Evolutionary conservation across 2,797 vertebrate genomes (phyloP).

Genomic region (Cirrhinus molitorella): DNA sequence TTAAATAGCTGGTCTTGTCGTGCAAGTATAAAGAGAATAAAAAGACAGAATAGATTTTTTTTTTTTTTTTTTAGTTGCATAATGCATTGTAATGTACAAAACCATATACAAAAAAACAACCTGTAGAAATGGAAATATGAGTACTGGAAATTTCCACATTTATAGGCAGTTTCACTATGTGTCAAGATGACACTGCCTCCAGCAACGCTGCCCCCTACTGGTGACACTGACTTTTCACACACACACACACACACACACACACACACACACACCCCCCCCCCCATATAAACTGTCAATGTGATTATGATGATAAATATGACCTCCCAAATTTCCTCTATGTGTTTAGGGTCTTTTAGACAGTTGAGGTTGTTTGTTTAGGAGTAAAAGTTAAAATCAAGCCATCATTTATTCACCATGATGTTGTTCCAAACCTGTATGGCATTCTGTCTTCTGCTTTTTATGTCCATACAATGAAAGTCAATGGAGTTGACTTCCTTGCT

Average conservation of each 20-base stretch:
- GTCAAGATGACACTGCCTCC: conserved; percentile 20
- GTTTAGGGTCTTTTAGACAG: neutral
- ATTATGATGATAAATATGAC: neutral
- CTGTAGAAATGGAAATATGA: conserved; percentile 7
- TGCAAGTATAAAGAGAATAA: neutral
- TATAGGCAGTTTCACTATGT: neutral
- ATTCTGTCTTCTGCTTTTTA: neutral
- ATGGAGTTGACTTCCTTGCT: neutral
- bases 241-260: too few relatives aligned
- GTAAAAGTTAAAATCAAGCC: neutral
- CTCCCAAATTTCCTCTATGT: neutral
- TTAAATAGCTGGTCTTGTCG: neutral
- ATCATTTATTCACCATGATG: neutral
- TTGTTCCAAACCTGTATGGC: neutral
- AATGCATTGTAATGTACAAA: neutral
- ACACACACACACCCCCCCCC: too few relatives aligned
- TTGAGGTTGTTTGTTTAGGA: neutral
- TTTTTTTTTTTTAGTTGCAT: neutral
- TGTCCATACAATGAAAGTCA: neutral
- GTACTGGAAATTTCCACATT: conserved; percentile 51
- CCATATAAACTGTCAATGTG: neutral
- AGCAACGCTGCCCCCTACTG: conserved; percentile 49
- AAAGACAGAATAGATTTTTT: neutral
- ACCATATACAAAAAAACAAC: neutral
- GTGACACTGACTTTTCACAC: conserved; percentile 7